Conservation (phyloP, 2,797 vertebrate species). For the Etheostoma nigrum region DNA sequence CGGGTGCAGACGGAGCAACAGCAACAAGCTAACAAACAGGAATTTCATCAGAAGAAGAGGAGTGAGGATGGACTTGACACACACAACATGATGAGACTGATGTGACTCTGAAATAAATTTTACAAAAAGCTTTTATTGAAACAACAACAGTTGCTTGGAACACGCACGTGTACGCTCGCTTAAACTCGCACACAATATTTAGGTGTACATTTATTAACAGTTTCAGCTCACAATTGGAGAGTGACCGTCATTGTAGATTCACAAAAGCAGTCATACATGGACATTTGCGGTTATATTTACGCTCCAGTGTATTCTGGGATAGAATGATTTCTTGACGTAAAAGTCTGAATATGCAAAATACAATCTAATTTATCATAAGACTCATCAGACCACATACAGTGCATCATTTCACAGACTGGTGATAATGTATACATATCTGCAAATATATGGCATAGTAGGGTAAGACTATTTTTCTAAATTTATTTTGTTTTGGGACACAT, state of each 20-base stretch:
- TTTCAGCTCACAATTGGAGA: conserved; percentile 30
- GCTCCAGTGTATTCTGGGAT: conserved; percentile 36
- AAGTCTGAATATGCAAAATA: conserved; percentile 52
- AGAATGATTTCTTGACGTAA: conserved; percentile 36
- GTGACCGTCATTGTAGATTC: conserved; percentile 42
- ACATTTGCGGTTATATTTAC: conserved; percentile 19
- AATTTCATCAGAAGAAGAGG: conserved; percentile 61
- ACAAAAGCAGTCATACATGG: conserved; percentile 56
- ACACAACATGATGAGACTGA: conserved; percentile 15
- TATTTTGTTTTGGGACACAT: conserved; percentile 29
- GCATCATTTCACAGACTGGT: conserved; percentile 20
- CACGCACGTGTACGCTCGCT: conserved; percentile 24
- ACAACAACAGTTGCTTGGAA: conserved; percentile 48
- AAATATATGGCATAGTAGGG: conserved; percentile 29
- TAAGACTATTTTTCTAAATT: conserved; percentile 14
- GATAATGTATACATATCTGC: conserved; percentile 5
- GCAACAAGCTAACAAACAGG: conserved; percentile 9
- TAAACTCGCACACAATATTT: conserved; percentile 29
- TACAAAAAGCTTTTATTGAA: conserved; percentile 69
- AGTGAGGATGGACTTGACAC: conserved; percentile 29
- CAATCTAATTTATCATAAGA: conserved; percentile 21
- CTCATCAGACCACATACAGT: background rate
- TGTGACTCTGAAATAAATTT: conserved; percentile 32
- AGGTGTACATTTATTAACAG: conserved; percentile 27
- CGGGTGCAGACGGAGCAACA: conserved; percentile 58